These are phyloP conservation scores for Ammospiza maritima DNA, from an alignment of 2,797 vertebrate genomes.

Conservation along the genomic window DNA sequence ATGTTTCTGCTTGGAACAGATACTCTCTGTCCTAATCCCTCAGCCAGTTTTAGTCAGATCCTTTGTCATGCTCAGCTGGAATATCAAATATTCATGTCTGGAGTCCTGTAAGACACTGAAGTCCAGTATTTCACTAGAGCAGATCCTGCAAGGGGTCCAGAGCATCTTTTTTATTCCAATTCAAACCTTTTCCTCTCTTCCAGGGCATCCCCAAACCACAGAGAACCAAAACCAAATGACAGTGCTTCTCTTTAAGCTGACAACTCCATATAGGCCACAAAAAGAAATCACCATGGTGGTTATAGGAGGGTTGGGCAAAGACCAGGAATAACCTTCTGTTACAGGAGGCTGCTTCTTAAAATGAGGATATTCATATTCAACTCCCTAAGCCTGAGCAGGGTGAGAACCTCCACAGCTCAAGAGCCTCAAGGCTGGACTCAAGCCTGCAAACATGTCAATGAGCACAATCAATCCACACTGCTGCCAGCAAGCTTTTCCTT, in stretches of 20 bases:
- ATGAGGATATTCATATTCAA: neutral
- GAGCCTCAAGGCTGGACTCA: neutral
- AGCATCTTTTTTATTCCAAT: neutral
- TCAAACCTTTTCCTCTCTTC: neutral
- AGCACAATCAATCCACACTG: neutral
- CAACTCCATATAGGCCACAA: neutral
- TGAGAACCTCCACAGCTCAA: neutral
- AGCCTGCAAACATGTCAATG: neutral
- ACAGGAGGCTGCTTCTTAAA: neutral
- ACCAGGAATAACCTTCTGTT: neutral
- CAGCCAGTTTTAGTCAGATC: neutral
- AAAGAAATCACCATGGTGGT: neutral
- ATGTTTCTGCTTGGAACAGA: neutral
- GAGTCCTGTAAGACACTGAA: neutral
- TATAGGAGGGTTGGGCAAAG: neutral
- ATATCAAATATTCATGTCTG: neutral
- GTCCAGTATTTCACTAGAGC: neutral
- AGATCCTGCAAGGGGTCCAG: neutral
- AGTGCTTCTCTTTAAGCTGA: neutral
- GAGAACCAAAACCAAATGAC: neutral
- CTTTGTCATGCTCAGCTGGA: conserved; percentile 20
- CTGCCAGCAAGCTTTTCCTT: neutral
- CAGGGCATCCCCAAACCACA: neutral
- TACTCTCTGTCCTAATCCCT: neutral
- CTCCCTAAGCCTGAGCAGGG: neutral